phyloP scores from a whole-genome alignment of 2,113 vertebrate species.

The Arvicanthis niloticus region DNA sequence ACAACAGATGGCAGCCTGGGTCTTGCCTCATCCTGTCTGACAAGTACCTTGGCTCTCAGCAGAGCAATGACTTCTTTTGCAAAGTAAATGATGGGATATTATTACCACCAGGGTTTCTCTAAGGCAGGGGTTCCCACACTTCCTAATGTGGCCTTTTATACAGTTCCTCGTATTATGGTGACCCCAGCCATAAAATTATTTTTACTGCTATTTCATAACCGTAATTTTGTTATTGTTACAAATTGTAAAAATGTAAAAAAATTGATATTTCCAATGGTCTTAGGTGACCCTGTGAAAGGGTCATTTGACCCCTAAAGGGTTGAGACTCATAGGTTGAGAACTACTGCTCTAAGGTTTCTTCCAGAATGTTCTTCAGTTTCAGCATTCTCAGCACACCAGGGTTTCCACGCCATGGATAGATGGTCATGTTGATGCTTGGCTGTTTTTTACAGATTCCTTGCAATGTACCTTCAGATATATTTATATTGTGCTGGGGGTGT shows the following conservation, averaged over 20 bases:
- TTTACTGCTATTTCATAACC: not conserved
- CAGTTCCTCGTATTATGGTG: not conserved
- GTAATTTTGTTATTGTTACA: not conserved
- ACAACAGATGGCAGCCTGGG: not conserved
- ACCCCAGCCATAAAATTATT: not conserved
- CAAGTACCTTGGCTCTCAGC: not conserved
- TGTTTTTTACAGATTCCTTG: too few relatives aligned
- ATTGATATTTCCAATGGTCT: too few relatives aligned
- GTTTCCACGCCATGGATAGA: too few relatives aligned
- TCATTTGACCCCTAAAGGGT: too few relatives aligned
- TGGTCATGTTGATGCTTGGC: too few relatives aligned
- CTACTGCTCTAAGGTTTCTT: too few relatives aligned
- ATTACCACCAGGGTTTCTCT: not conserved
- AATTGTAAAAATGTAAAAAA: not conserved
- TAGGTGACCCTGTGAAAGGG: too few relatives aligned
- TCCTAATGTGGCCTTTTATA: not conserved
- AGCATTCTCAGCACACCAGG: too few relatives aligned
- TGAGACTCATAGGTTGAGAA: too few relatives aligned
- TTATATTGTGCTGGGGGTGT: too few relatives aligned
- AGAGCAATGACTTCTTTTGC: not conserved
- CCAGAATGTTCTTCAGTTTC: too few relatives aligned
- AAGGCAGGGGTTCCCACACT: not conserved
- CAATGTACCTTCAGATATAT: too few relatives aligned
- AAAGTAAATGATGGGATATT: not conserved
- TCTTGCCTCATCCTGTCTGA: not conserved